Evolutionary conservation across 2,888 invertebrate genomes (phyloP).

Genomic region (Steinernema carpocapsae): DNA sequence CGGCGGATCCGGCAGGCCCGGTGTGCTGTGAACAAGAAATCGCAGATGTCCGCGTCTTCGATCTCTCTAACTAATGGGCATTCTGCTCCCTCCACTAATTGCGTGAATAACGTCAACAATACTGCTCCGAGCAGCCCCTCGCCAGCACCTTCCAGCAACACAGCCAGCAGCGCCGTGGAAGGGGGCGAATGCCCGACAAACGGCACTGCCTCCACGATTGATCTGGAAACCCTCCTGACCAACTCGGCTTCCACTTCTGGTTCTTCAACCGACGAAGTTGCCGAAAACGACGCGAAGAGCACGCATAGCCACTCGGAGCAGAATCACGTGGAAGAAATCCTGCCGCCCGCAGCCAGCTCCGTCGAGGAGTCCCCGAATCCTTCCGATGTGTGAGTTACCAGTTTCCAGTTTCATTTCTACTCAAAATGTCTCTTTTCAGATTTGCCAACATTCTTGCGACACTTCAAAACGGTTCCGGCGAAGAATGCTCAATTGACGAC

Average conservation of each 20-base stretch:
- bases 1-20: slow-evolving; percentile 26
- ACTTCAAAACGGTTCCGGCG: slow-evolving; percentile 18
- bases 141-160: slow-evolving; percentile 13
- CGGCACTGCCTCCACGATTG: neutral
- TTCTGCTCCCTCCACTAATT: neutral
- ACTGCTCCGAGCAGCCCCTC: slow-evolving; percentile 28
- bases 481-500: slow-evolving; percentile 6
- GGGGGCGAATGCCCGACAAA: neutral
- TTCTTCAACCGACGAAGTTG: slow-evolving; percentile 6
- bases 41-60: slow-evolving; percentile 8
- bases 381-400: neutral
- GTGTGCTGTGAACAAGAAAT: neutral
- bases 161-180: neutral
- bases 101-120: neutral
- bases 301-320: neutral
- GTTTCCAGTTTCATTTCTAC: too few species aligned
- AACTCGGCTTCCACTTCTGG: slow-evolving; percentile 21
- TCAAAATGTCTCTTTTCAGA: neutral
- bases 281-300: slow-evolving; percentile 21
- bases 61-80: neutral
- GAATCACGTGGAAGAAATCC: slow-evolving; percentile 6
- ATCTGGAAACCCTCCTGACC: neutral
- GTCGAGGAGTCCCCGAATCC: neutral
- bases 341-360: too few species aligned
- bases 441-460: slow-evolving; percentile 18